These are phyloP conservation scores for Leucoraja erinaceus DNA, from an alignment of 2,113 vertebrate genomes.

Conservation along the genomic window DNA sequence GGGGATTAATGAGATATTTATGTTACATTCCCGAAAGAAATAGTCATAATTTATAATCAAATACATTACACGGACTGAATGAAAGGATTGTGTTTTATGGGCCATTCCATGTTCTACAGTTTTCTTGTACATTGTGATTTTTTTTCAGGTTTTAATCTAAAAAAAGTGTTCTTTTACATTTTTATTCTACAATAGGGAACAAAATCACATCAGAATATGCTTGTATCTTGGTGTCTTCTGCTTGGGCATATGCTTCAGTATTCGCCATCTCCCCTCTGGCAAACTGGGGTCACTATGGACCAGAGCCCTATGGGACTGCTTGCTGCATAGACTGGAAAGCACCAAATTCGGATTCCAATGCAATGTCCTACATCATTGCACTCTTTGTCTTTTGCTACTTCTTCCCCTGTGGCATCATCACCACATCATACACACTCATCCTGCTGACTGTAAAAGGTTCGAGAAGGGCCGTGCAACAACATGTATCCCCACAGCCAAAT, in stretches of 20 bases:
- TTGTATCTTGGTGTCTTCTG: slow-evolving; percentile 53
- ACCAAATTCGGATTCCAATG: slow-evolving; percentile 49
- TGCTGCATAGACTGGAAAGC: slow-evolving; percentile 74
- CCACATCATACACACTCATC: slow-evolving; percentile 67
- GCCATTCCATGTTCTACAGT: background rate
- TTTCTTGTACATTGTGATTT: background rate
- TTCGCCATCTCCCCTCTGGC: slow-evolving; percentile 67
- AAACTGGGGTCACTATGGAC: slow-evolving; percentile 68
- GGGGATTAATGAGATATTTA: background rate
- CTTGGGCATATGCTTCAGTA: slow-evolving; percentile 66
- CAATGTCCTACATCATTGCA: slow-evolving; percentile 66
- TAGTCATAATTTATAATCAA: too few relatives aligned
- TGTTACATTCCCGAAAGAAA: background rate
- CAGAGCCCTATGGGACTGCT: slow-evolving; percentile 74
- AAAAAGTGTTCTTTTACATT: slow-evolving; percentile 6
- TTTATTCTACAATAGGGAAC: slow-evolving; percentile 55
- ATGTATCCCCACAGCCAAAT: slow-evolving; percentile 57
- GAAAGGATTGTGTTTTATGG: background rate
- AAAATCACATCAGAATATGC: slow-evolving; percentile 64
- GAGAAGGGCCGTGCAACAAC: slow-evolving; percentile 61
- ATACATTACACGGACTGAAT: background rate
- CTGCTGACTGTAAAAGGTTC: slow-evolving; percentile 62
- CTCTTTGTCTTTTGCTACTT: slow-evolving; percentile 78
- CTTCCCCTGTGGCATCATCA: slow-evolving; percentile 67
- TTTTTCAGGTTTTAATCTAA: background rate